phyloP scores from a whole-genome alignment of 2,888 invertebrate species.

The Sminthurinus aureus region DNA sequence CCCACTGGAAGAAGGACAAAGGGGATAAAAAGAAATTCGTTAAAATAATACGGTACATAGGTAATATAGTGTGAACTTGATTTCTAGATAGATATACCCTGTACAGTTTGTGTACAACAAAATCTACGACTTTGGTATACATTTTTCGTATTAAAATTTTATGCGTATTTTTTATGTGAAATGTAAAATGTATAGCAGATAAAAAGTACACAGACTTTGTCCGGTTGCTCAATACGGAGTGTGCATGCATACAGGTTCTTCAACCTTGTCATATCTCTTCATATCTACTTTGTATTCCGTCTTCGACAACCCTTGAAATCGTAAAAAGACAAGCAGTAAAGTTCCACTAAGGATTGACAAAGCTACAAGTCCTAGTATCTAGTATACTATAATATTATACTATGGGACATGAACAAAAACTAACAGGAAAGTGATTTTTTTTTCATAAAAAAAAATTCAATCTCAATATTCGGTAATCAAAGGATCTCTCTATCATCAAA shows the following conservation, averaged over 20 bases:
- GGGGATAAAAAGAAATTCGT: too few species aligned
- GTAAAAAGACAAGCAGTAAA: background rate
- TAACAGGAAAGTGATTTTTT: slow-evolving; percentile 10
- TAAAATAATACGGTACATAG: too few species aligned
- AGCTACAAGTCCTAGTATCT: background rate
- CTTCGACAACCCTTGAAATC: background rate
- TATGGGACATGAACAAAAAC: slow-evolving; percentile 11
- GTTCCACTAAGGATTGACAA: slow-evolving; percentile 3
- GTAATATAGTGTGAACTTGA: background rate
- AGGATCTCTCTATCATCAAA: slow-evolving; percentile 37
- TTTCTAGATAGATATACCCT: background rate
- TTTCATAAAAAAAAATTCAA: slow-evolving; percentile 10
- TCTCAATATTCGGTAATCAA: slow-evolving; percentile 34
- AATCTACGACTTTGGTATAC: background rate
- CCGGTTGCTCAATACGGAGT: background rate
- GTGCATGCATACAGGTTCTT: slow-evolving; percentile 5
- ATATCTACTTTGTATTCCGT: slow-evolving; percentile 11
- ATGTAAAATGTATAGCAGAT: background rate
- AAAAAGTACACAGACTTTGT: background rate
- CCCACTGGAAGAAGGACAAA: background rate
- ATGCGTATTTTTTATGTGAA: background rate
- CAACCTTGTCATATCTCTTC: slow-evolving; percentile 25
- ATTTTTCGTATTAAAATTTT: background rate
- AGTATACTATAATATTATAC: background rate
- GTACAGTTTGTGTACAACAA: background rate